phyloP scores from a whole-genome alignment of 1,140 invertebrate genomes.

The Penaeus chinensis region DNA sequence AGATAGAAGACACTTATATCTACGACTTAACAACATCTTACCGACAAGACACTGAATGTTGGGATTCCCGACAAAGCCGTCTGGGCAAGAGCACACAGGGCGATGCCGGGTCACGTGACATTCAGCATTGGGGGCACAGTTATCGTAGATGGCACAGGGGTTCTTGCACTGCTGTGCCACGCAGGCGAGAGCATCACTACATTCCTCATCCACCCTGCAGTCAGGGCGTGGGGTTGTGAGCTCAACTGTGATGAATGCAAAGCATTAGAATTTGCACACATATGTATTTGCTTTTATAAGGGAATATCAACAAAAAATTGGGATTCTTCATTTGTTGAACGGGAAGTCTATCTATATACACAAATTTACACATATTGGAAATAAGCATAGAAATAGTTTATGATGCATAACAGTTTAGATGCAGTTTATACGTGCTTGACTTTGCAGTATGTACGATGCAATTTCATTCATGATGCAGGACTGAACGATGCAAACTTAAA shows the following conservation, averaged over 20 bases:
- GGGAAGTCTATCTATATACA: conserved; percentile 28
- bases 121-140: conserved; percentile 83
- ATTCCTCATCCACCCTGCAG: conserved; percentile 83
- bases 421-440: conserved; percentile 47
- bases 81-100: conserved; percentile 84
- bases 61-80: conserved; percentile 87
- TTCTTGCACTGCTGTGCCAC: conserved; percentile 81
- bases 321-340: neutral
- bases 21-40: conserved; percentile 68
- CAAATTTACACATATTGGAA: conserved; percentile 30
- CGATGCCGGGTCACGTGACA: conserved; percentile 85
- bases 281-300: conserved; percentile 12
- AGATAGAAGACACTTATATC: neutral
- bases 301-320: neutral
- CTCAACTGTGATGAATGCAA: conserved; percentile 33
- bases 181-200: conserved; percentile 85
- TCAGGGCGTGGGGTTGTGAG: conserved; percentile 75
- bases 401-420: conserved; percentile 55
- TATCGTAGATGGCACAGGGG: conserved; percentile 76
- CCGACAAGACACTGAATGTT: conserved; percentile 78
- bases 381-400: conserved; percentile 53
- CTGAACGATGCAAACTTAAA: conserved; percentile 54
- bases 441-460: conserved; percentile 57
- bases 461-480: conserved; percentile 51
- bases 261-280: neutral